Evolutionary conservation across 1,140 invertebrate species (phyloP).

Genomic region (Apolygus lucorum): DNA sequence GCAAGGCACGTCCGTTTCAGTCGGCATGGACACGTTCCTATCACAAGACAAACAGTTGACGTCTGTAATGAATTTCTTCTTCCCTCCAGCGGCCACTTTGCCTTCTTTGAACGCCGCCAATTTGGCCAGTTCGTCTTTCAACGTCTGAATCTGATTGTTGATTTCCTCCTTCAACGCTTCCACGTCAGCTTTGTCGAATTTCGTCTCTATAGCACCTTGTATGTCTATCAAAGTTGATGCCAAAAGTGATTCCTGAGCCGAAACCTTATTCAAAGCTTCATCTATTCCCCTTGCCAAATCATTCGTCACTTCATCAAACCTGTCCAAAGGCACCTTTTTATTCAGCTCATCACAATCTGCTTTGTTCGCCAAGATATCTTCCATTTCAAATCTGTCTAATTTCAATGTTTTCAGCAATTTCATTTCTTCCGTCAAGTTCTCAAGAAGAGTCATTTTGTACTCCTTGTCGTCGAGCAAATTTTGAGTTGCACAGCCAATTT

Average conservation of each 20-base stretch:
- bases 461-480: conserved; percentile 16
- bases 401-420: conserved; percentile 44
- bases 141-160: conserved; percentile 36
- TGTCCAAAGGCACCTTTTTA: conserved; percentile 58
- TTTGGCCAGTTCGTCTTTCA: conserved; percentile 50
- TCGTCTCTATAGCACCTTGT: conserved; percentile 54
- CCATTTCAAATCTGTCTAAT: conserved; percentile 55
- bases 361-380: conserved; percentile 59
- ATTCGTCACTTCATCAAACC: conserved; percentile 55
- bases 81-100: conserved; percentile 59
- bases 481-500: conserved; percentile 5
- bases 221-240: conserved; percentile 48
- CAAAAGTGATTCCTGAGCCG: conserved; percentile 43
- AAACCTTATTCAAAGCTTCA: conserved; percentile 52
- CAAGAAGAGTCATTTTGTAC: not conserved
- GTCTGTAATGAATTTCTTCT: conserved; percentile 51
- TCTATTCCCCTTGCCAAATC: conserved; percentile 52
- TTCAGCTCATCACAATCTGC: conserved; percentile 55
- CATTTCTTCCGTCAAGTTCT: conserved; percentile 3
- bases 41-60: conserved; percentile 66
- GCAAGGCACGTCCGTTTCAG: conserved; percentile 43
- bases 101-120: conserved; percentile 48
- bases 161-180: conserved; percentile 49
- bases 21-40: conserved; percentile 50
- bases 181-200: conserved; percentile 56